phyloP scores from a whole-genome alignment of 2,113 vertebrate species.

The Dryoscopus gambensis region DNA sequence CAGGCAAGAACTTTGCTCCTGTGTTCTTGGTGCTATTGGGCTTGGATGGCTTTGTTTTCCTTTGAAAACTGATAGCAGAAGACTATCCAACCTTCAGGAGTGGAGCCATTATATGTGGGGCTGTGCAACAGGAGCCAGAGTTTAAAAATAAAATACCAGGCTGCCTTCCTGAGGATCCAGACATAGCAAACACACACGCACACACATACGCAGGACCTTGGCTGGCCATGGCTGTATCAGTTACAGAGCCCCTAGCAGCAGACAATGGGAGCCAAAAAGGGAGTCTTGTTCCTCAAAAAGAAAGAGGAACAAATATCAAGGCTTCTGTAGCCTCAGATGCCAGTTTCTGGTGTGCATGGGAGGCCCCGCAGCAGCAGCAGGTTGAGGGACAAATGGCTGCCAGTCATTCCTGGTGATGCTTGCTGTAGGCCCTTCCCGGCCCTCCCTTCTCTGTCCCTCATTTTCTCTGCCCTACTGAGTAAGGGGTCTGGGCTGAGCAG shows the following conservation, averaged over 20 bases:
- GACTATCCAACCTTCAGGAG: constrained; percentile 61
- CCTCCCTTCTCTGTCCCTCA: not conserved
- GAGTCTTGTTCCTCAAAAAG: constrained; percentile 8
- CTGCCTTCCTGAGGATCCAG: constrained; percentile 65
- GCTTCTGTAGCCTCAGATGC: not conserved
- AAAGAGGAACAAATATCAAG: not conserved
- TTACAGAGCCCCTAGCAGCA: not conserved
- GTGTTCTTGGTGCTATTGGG: constrained; percentile 4
- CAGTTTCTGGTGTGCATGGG: not conserved
- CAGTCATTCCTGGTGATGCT: not conserved
- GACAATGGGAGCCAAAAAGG: not conserved
- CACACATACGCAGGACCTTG: not conserved
- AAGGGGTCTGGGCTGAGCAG: not conserved
- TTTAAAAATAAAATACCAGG: constrained; percentile 74
- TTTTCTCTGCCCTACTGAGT: not conserved
- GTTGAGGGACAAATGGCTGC: not conserved
- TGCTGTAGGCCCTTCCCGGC: not conserved
- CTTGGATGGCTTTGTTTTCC: constrained; percentile 31
- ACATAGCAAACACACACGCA: constrained; percentile 23
- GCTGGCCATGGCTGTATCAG: not conserved
- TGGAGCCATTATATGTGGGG: constrained; percentile 60
- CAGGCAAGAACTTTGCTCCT: constrained; percentile 22
- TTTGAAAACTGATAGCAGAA: constrained; percentile 68
- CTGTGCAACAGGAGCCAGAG: constrained; percentile 54
- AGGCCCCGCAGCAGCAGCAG: not conserved